Conservation (phyloP, 1,140 invertebrate species). For the Drosophila teissieri region DNA sequence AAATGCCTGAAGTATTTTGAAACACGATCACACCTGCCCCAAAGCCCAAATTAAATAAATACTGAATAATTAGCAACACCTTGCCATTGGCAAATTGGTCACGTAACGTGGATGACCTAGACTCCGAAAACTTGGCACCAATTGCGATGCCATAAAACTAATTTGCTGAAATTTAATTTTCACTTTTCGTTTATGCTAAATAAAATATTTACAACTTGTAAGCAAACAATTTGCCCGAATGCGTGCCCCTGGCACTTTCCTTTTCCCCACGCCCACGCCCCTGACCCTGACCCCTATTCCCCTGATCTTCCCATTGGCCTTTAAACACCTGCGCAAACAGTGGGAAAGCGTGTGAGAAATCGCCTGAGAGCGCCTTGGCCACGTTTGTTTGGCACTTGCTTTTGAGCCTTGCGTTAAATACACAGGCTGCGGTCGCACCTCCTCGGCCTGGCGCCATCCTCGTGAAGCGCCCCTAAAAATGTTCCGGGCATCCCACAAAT, state of each 20-base stretch:
- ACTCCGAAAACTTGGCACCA: slow-evolving; percentile 16
- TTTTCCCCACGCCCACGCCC: not conserved
- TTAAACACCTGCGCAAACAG: slow-evolving; percentile 76
- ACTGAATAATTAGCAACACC: slow-evolving; percentile 40
- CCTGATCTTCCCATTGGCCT: slow-evolving; percentile 37
- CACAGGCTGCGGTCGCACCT: slow-evolving; percentile 71
- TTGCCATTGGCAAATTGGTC: slow-evolving; percentile 43
- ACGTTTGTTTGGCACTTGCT: slow-evolving; percentile 64
- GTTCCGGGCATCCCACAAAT: slow-evolving; percentile 48
- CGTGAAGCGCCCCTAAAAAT: not conserved
- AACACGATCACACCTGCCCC: slow-evolving; percentile 17
- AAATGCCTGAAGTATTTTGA: not conserved
- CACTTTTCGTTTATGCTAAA: slow-evolving; percentile 51
- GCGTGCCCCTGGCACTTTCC: slow-evolving; percentile 22
- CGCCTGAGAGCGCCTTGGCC: slow-evolving; percentile 44
- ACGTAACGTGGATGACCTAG: slow-evolving; percentile 38
- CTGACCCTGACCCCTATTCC: not conserved
- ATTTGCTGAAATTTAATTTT: slow-evolving; percentile 80
- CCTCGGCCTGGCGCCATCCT: not conserved
- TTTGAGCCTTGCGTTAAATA: slow-evolving; percentile 75
- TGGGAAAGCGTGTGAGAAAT: slow-evolving; percentile 27
- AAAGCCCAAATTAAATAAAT: slow-evolving; percentile 31
- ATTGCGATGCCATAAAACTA: slow-evolving; percentile 71
- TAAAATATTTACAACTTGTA: slow-evolving; percentile 81
- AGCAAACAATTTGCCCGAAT: slow-evolving; percentile 74